phyloP scores from a whole-genome alignment of 2,797 vertebrate species.

The Tinamus major region DNA sequence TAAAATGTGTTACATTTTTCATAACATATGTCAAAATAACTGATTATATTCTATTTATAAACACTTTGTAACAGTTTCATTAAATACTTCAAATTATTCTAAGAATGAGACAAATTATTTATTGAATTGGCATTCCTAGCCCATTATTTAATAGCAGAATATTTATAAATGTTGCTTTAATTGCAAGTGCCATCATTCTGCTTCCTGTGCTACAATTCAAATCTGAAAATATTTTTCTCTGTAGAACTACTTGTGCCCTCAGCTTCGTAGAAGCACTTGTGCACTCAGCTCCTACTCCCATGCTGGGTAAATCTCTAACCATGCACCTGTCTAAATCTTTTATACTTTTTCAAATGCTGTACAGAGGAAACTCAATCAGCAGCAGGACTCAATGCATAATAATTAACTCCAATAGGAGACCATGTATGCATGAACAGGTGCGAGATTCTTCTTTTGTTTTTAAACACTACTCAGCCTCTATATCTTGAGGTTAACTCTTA shows the following conservation, averaged over 20 bases:
- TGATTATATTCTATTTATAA: not conserved
- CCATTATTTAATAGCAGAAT: not conserved
- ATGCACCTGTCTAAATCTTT: not conserved
- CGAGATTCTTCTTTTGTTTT: not conserved
- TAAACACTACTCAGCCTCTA: not conserved
- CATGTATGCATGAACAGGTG: not conserved
- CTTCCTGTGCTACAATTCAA: not conserved
- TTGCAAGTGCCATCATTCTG: not conserved
- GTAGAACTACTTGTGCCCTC: not conserved
- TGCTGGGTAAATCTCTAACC: not conserved
- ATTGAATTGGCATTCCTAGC: not conserved
- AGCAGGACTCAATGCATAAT: not conserved
- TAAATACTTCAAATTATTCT: not conserved
- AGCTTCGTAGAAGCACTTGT: not conserved
- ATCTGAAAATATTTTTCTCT: not conserved
- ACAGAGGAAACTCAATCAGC: slow-evolving; percentile 12
- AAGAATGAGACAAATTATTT: not conserved
- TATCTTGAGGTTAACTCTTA: not conserved
- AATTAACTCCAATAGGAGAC: slow-evolving; percentile 11
- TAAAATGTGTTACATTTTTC: not conserved
- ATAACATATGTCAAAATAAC: not conserved
- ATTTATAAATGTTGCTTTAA: not conserved
- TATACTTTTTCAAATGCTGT: not conserved
- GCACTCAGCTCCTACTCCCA: not conserved
- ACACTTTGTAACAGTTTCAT: not conserved